These are phyloP conservation scores for Agapornis roseicollis DNA, from an alignment of 2,113 vertebrate species.

Conservation along the genomic window DNA sequence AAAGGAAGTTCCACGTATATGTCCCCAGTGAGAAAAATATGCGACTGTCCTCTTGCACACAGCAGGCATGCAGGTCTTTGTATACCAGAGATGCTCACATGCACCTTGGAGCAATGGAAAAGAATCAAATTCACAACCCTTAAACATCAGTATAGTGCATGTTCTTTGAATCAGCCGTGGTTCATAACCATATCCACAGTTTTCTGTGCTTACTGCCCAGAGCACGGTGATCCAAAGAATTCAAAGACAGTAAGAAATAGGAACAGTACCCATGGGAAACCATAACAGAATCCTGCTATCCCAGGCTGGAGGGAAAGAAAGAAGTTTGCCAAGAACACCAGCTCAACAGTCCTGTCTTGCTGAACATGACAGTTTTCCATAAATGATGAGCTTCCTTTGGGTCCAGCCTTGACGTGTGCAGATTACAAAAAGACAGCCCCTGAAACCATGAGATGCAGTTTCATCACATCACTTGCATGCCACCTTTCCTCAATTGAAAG, in stretches of 20 bases:
- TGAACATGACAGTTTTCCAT: not conserved
- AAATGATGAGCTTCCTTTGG: not conserved
- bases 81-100: accelerated
- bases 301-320: not conserved
- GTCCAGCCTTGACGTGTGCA: not conserved
- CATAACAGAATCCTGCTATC: not conserved
- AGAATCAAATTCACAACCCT: not conserved
- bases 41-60: not conserved
- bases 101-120: not conserved
- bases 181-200: not conserved
- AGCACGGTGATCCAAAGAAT: not conserved
- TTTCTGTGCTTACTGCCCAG: not conserved
- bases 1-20: not conserved
- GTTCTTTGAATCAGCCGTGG: not conserved
- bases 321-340: not conserved
- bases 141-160: not conserved
- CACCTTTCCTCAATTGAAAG: not conserved
- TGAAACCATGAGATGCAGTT: not conserved
- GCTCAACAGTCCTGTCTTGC: not conserved
- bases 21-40: not conserved
- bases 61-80: not conserved
- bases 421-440: not conserved
- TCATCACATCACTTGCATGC: not conserved
- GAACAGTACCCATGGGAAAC: not conserved
- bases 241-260: not conserved